A percentile compares a stretch with the other conserved stretches of the same genome.
Conservation (phyloP, 2,888 invertebrate genomes). For the Ectropis crepuscularia region DNA sequence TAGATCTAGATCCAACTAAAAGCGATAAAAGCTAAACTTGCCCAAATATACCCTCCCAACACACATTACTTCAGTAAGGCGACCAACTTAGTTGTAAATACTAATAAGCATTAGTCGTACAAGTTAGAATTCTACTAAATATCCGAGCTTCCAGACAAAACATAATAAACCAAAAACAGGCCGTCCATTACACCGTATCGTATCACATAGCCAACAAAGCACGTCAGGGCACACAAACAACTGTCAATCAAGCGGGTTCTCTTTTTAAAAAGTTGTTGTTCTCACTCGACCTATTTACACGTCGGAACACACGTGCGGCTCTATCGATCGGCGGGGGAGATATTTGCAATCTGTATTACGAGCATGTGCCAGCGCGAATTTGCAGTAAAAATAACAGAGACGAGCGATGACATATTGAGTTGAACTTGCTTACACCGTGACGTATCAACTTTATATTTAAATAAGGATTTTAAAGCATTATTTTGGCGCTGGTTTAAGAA, state of each 20-base stretch:
- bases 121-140: constrained; percentile 28
- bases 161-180: constrained; percentile 27
- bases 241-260: constrained; percentile 44
- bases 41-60: constrained; percentile 8
- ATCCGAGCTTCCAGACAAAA: constrained; percentile 26
- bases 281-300: constrained; percentile 42
- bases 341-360: constrained; percentile 55
- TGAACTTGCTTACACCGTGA: constrained; percentile 42
- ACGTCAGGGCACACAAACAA: constrained; percentile 36
- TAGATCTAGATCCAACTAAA: constrained; percentile 2
- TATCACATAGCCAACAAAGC: constrained; percentile 31
- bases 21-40: constrained; percentile 18
- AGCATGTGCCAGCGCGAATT: constrained; percentile 57
- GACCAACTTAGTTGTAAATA: constrained; percentile 26
- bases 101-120: constrained; percentile 19
- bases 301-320: constrained; percentile 29
- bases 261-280: constrained; percentile 42
- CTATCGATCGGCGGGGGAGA: constrained; percentile 50
- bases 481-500: not conserved
- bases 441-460: constrained; percentile 6
- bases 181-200: constrained; percentile 36
- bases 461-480: not conserved
- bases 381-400: constrained; percentile 58
- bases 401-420: constrained; percentile 39
- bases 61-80: constrained; percentile 22